Evolutionary conservation across 53 echinoderm and acorn worm genomes (phyloP).

Genomic region (Zoroaster sp.): DNA sequence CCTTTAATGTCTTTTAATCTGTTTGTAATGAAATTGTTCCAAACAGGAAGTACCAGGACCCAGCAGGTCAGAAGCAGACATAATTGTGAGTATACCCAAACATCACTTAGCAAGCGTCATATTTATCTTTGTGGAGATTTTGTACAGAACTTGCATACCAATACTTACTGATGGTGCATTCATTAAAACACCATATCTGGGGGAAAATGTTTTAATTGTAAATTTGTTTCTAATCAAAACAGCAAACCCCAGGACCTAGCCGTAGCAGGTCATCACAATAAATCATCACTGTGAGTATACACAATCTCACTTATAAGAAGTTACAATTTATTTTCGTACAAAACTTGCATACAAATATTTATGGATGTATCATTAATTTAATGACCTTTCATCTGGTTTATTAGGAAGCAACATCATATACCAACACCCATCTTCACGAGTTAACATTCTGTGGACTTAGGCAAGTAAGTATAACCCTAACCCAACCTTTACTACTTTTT

Average conservation of each 20-base stretch:
- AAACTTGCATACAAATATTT: neutral
- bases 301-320: neutral
- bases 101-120: too few relatives aligned
- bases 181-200: too few relatives aligned
- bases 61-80: too few relatives aligned
- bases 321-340: neutral
- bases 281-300: neutral
- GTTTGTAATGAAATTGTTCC: too few relatives aligned
- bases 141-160: neutral
- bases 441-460: neutral
- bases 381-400: neutral
- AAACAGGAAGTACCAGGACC: too few relatives aligned
- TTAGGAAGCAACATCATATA: neutral
- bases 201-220: too few relatives aligned
- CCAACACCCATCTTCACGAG: neutral
- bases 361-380: neutral
- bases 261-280: neutral
- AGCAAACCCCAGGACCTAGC: neutral
- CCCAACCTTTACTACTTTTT: neutral
- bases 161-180: neutral
- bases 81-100: too few relatives aligned
- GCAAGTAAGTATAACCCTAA: neutral
- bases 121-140: too few relatives aligned
- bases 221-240: neutral
- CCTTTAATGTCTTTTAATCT: too few relatives aligned